Evolutionary conservation across 1,140 invertebrate species (phyloP).

Genomic region (Temnothorax longispinosus): DNA sequence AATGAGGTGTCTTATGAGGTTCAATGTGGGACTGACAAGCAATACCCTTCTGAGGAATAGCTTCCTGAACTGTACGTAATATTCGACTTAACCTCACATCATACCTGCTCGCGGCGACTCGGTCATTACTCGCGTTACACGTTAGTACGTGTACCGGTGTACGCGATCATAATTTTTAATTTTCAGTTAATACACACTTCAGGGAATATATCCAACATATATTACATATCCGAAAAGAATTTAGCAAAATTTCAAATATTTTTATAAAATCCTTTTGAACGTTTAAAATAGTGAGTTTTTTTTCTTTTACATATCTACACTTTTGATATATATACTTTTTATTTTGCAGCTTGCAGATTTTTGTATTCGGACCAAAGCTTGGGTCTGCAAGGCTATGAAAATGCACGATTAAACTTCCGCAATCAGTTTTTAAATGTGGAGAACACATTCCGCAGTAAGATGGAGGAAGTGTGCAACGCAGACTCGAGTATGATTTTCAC

Average conservation of each 20-base stretch:
- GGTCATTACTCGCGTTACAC: background rate
- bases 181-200: background rate
- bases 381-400: slow-evolving; percentile 88
- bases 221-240: background rate
- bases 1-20: slow-evolving; percentile 50
- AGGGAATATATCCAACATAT: background rate
- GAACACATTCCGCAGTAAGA: slow-evolving; percentile 89
- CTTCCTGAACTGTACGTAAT: slow-evolving; percentile 69
- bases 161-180: background rate
- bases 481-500: slow-evolving; percentile 91
- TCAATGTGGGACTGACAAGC: slow-evolving; percentile 44
- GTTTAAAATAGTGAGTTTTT: background rate
- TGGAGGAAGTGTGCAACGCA: slow-evolving; percentile 86
- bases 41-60: slow-evolving; percentile 27
- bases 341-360: slow-evolving; percentile 72
- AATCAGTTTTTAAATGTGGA: slow-evolving; percentile 87
- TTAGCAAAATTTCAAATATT: background rate
- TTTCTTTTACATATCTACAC: background rate
- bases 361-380: slow-evolving; percentile 87
- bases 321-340: background rate
- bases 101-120: background rate
- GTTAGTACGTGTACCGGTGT: background rate
- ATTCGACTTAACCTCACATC: slow-evolving; percentile 61
- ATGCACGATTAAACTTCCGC: slow-evolving; percentile 85
- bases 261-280: too few species aligned